Evolutionary conservation across 1,140 invertebrate species (phyloP), one percentile per base, ranked within the genome.

Genomic region (Tetramorium alpestre): DNA sequence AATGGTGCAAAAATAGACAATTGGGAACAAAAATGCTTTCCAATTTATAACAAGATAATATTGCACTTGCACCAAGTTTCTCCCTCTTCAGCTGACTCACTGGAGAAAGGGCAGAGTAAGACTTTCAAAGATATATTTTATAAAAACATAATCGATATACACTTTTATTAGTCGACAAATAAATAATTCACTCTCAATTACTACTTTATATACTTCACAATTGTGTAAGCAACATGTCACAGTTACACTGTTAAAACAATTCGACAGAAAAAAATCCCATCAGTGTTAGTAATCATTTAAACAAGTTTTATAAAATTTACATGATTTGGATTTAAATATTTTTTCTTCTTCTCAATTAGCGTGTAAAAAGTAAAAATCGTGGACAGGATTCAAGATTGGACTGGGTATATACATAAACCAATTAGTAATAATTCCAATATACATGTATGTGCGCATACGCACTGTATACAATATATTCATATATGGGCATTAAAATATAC

Each of bases 401-500:
- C 11, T 60, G 11, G 38, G 76, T 41, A 60, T 60, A 49, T 62
- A 86, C 28, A 87, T 84, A 87, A 89, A 87, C 38, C 44, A 90
- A 90, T 25, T 47, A 41, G 18, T 87, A 77, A 82, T 87, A 77
- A 82, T 89, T 90, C 60, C 78, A 78, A 87, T 90, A 90, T 82
- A 90, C 58, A 80, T 89, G 73, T 70, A 65, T 75, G 47, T 80
- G 33, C 85, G 77, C 64, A 84, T 75, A 76, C 22, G 86, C 85
- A 89, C 64, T 87, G 84, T 90, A 90, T 90, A 87, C 73, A 60
- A 90, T 90, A 86, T 88, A 92, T 89, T 88, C 86, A 82, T 85
- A 47, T 78, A 47, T 78, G 41, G 90, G 90, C 88, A 92, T 91
- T 92, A 92, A 93, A 93, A 93, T 93, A 92, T 93, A 92, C 91